These are phyloP conservation scores for Rapana venosa DNA, from an alignment of 2,888 invertebrate species.

Conservation along the genomic window DNA sequence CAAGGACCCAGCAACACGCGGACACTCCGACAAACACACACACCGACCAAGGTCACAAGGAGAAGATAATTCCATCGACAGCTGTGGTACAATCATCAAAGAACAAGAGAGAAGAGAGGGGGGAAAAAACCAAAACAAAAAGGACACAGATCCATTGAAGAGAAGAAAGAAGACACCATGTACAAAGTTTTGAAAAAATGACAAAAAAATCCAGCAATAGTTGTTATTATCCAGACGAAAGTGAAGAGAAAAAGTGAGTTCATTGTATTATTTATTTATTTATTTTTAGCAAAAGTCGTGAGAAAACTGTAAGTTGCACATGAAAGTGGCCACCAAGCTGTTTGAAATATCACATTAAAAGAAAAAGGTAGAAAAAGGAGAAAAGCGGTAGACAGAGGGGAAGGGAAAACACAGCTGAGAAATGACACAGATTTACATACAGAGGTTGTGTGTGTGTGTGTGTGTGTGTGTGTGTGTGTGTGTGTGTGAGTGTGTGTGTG, in stretches of 20 bases:
- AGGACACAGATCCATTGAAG: neutral
- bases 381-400: neutral
- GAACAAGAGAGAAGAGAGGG: neutral
- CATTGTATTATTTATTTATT: neutral
- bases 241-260: neutral
- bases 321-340: neutral
- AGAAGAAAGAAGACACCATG: neutral
- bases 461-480: conserved; percentile 14
- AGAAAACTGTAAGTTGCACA: neutral
- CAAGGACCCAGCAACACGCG: neutral
- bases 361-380: neutral
- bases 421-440: neutral
- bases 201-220: neutral
- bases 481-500: neutral
- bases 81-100: neutral
- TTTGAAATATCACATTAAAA: neutral
- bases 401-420: neutral
- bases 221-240: neutral
- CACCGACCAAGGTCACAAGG: neutral
- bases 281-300: neutral
- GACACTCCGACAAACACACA: conserved; percentile 10
- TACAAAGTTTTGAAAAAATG: neutral
- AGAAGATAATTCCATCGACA: neutral
- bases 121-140: neutral
- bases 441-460: neutral